Evolutionary conservation across 2,113 vertebrate genomes (phyloP).

Genomic region (Scopus umbretta): DNA sequence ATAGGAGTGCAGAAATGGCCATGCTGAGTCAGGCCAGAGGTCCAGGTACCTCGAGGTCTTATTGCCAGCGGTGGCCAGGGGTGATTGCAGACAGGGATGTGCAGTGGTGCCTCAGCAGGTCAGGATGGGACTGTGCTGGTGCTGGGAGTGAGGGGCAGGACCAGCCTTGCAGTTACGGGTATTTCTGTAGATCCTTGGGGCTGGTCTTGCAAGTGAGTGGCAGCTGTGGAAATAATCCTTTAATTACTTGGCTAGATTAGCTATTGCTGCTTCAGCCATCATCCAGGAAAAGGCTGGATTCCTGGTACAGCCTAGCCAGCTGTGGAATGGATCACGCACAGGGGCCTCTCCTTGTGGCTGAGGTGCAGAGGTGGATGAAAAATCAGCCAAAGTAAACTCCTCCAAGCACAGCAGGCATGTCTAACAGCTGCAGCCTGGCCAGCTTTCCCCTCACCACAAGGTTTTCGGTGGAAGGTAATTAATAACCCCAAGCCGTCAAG

Average conservation of each 20-base stretch:
- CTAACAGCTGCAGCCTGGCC: not conserved
- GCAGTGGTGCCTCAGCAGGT: not conserved
- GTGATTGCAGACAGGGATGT: not conserved
- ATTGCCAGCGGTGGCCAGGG: not conserved
- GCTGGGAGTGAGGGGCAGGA: not conserved
- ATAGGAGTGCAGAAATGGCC: not conserved
- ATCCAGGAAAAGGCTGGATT: not conserved
- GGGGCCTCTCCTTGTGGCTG: not conserved
- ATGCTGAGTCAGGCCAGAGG: not conserved
- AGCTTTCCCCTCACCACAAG: not conserved
- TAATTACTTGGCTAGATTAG: not conserved
- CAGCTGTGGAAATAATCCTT: not conserved
- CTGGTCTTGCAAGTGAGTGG: not conserved
- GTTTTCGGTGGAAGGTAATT: not conserved
- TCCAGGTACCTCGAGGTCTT: fast-evolving
- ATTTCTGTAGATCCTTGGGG: not conserved
- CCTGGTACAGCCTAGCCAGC: not conserved
- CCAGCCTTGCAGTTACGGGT: not conserved
- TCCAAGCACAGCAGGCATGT: not conserved
- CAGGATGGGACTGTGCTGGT: not conserved
- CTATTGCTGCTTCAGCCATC: not conserved
- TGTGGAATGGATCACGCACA: not conserved
- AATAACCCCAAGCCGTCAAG: not conserved
- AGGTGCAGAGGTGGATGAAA: not conserved
- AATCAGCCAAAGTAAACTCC: not conserved